These are phyloP conservation scores for Peromyscus maniculatus DNA, from an alignment of 2,113 vertebrate genomes.

Conservation along the genomic window DNA sequence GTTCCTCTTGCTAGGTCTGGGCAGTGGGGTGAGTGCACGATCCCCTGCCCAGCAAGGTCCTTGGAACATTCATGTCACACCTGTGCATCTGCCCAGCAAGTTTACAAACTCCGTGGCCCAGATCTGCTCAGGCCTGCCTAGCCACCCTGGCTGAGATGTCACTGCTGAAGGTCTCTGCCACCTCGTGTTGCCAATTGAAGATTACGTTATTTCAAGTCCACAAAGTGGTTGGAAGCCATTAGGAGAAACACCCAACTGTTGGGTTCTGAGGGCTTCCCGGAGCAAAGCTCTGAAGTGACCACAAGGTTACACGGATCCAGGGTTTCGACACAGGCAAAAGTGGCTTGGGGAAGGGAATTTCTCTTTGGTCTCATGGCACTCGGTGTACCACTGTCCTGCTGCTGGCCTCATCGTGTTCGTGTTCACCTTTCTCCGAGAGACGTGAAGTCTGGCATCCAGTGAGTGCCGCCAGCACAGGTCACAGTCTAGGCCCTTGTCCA, in stretches of 20 bases:
- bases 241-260: not conserved
- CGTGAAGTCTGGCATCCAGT: not conserved
- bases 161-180: not conserved
- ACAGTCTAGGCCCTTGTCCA: not conserved
- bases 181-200: not conserved
- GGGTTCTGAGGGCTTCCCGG: not conserved
- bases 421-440: not conserved
- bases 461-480: not conserved
- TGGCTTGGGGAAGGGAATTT: slow-evolving; percentile 8
- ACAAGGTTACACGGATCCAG: not conserved
- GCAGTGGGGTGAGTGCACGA: not conserved
- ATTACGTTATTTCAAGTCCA: not conserved
- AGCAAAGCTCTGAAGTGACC: not conserved
- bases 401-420: not conserved
- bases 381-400: not conserved
- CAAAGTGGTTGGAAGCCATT: not conserved
- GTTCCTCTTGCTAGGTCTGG: not conserved
- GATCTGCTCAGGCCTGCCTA: not conserved
- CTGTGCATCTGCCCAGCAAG: not conserved
- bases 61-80: not conserved
- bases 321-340: not conserved
- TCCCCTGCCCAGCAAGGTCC: not conserved
- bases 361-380: not conserved
- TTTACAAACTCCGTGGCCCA: not conserved
- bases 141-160: not conserved